Percentiles rank a stretch among this genome's conserved stretches.
These are phyloP conservation scores for Baronia brevicornis DNA, from an alignment of 2,888 invertebrate species.

Conservation along the genomic window DNA sequence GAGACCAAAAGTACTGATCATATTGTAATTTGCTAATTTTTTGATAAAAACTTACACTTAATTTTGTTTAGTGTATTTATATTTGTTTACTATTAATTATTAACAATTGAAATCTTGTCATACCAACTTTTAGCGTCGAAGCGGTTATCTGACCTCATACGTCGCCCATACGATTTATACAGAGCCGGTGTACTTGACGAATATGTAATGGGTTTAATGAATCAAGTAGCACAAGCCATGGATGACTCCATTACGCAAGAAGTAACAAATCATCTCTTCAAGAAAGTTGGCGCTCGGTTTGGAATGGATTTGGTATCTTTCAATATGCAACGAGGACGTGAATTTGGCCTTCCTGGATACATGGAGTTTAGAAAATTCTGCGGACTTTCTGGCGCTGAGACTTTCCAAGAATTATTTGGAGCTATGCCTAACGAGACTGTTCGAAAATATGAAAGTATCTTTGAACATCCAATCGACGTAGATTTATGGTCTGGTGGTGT, in stretches of 20 bases:
- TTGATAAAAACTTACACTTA: too few relatives aligned
- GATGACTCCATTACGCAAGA: slow-evolving; percentile 94
- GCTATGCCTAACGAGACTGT: slow-evolving; percentile 94
- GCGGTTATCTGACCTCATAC: slow-evolving; percentile 89
- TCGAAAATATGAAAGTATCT: slow-evolving; percentile 86
- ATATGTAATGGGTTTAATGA: slow-evolving; percentile 94
- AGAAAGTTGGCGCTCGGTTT: slow-evolving; percentile 84
- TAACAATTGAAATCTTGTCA: slow-evolving; percentile 1
- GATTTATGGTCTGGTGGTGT: slow-evolving; percentile 97
- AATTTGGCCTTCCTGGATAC: slow-evolving; percentile 93
- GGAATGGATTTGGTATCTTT: slow-evolving; percentile 94
- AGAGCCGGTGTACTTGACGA: slow-evolving; percentile 93
- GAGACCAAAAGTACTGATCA: too few relatives aligned
- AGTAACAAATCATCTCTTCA: slow-evolving; percentile 94
- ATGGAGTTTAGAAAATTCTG: slow-evolving; percentile 96
- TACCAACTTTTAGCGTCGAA: slow-evolving; percentile 82
- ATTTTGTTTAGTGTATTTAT: too few relatives aligned
- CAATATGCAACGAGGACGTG: slow-evolving; percentile 94
- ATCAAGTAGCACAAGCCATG: slow-evolving; percentile 96
- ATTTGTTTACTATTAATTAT: neutral
- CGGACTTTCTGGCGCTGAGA: slow-evolving; percentile 85
- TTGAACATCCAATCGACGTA: slow-evolving; percentile 92
- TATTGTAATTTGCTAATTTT: too few relatives aligned
- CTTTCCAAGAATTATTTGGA: slow-evolving; percentile 87
- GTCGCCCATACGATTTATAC: slow-evolving; percentile 92